These are phyloP conservation scores for Galago senegalensis DNA, from an alignment of 2,797 vertebrate genomes.

Conservation along the genomic window DNA sequence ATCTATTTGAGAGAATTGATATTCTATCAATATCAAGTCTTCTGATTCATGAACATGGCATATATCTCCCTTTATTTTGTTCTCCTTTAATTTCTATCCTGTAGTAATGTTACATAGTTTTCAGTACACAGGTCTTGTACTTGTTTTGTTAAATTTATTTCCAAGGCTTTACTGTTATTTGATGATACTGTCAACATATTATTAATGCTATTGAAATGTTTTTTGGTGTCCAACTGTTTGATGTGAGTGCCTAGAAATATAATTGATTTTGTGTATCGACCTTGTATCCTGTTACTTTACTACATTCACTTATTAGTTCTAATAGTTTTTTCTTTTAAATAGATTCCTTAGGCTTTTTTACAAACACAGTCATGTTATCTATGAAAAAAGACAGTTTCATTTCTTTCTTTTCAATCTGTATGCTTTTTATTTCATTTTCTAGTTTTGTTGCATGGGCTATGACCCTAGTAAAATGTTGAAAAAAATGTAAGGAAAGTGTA, in stretches of 20 bases:
- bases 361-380: neutral
- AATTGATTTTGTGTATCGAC: constrained; percentile 30
- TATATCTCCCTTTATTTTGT: constrained; percentile 17
- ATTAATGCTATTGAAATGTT: neutral
- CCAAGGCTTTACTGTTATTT: constrained; percentile 3
- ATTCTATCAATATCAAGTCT: constrained; percentile 43
- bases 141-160: constrained; percentile 39
- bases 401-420: constrained; percentile 6
- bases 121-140: neutral
- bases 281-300: neutral
- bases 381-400: neutral
- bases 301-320: constrained; percentile 2
- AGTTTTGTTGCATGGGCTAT: neutral
- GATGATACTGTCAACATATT: neutral
- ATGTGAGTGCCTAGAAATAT: constrained; percentile 37
- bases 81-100: constrained; percentile 40
- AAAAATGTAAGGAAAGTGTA: neutral
- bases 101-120: neutral
- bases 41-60: neutral
- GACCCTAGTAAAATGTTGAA: neutral
- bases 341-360: constrained; percentile 24
- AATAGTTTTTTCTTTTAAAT: neutral
- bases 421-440: neutral
- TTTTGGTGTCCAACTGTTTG: constrained; percentile 3
- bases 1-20: neutral